These are phyloP conservation scores for Notothenia coriiceps DNA, from an alignment of 2,113 vertebrate species.

Conservation along the genomic window DNA sequence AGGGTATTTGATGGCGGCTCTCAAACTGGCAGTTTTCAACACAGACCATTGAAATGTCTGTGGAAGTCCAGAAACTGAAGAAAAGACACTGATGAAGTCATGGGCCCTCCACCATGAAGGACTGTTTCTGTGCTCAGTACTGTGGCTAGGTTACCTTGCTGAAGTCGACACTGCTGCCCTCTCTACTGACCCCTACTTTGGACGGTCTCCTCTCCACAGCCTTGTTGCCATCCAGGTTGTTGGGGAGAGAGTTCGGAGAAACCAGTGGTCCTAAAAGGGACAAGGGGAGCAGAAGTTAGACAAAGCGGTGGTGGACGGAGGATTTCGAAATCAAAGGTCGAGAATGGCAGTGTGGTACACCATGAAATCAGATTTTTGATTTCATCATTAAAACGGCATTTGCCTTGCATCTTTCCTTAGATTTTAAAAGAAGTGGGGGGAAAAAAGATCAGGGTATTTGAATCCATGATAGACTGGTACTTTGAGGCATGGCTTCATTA, in stretches of 20 bases:
- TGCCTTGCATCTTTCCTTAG: neutral
- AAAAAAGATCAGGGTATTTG: neutral
- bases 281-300: slow-evolving; percentile 4
- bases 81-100: slow-evolving; percentile 42
- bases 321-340: slow-evolving; percentile 1
- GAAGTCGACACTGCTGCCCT: slow-evolving; percentile 96
- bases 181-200: slow-evolving; percentile 91
- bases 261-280: slow-evolving; percentile 86
- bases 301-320: slow-evolving; percentile 37
- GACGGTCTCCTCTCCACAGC: slow-evolving; percentile 88
- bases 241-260: slow-evolving; percentile 90
- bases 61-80: slow-evolving; percentile 46
- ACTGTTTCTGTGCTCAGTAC: slow-evolving; percentile 67
- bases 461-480: neutral
- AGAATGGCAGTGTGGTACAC: neutral
- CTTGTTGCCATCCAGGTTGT: slow-evolving; percentile 89
- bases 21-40: slow-evolving; percentile 10
- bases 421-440: neutral
- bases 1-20: slow-evolving; percentile 22
- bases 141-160: slow-evolving; percentile 89
- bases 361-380: neutral
- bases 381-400: neutral
- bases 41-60: slow-evolving; percentile 45
- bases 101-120: slow-evolving; percentile 39
- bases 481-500: slow-evolving; percentile 29